These are phyloP conservation scores for Arnoldichthys spilopterus DNA, from an alignment of 2,797 vertebrate species.

Conservation along the genomic window DNA sequence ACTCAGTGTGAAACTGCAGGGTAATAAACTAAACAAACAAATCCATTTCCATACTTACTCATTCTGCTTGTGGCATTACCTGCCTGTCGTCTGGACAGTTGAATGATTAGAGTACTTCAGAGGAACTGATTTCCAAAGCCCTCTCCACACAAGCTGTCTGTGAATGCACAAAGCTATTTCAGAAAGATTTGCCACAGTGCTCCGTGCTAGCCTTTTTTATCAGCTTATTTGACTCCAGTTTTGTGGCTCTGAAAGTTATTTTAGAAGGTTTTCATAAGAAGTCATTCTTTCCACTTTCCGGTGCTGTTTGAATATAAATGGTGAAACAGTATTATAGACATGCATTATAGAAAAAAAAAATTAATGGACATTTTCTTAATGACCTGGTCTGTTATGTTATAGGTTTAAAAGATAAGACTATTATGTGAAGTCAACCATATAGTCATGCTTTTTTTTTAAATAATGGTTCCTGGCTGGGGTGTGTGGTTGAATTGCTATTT, in stretches of 20 bases:
- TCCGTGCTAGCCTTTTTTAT: conserved; percentile 17
- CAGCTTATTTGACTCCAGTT: conserved; percentile 19
- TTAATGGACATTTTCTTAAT: not conserved
- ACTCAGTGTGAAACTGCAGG: conserved; percentile 42
- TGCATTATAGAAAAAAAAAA: too few species aligned
- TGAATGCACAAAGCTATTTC: conserved; percentile 40
- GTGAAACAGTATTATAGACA: not conserved
- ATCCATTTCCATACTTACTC: conserved; percentile 55
- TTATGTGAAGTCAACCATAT: not conserved
- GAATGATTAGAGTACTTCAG: conserved; percentile 55
- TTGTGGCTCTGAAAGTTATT: conserved; percentile 4
- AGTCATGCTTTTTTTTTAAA: not conserved
- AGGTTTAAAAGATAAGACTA: not conserved
- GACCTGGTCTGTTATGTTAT: not conserved
- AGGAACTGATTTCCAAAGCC: conserved; percentile 52
- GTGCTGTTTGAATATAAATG: not conserved
- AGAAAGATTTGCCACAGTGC: conserved; percentile 32
- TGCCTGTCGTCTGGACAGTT: conserved; percentile 47
- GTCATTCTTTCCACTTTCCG: not conserved
- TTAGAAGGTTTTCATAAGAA: conserved; percentile 2
- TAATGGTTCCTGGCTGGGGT: too few species aligned
- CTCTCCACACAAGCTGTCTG: conserved; percentile 33
- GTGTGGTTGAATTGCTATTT: too few species aligned
- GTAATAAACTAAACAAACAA: conserved; percentile 50
- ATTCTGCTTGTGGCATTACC: conserved; percentile 32